Evolutionary conservation across 2,113 vertebrate species (phyloP).

Genomic region (Oplegnathus fasciatus): DNA sequence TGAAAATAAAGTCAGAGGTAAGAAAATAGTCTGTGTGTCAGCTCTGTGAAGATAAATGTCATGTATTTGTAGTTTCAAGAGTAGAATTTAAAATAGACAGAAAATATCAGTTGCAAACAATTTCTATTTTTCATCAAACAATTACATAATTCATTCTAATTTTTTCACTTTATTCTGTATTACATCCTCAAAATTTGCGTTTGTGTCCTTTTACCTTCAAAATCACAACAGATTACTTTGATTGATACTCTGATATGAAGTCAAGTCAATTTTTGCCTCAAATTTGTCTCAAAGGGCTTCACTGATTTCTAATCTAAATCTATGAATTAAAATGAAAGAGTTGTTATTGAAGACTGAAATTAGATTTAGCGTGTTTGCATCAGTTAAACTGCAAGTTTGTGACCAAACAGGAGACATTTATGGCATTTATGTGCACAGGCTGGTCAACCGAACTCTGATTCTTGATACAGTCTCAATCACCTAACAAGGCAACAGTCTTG

Average conservation of each 20-base stretch:
- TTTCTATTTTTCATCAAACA: background rate
- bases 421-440: background rate
- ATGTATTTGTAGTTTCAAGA: slow-evolving; percentile 1
- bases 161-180: background rate
- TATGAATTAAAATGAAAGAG: background rate
- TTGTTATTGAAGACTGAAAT: background rate
- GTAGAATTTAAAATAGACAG: background rate
- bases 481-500: background rate
- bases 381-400: background rate
- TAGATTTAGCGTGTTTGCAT: too few species aligned
- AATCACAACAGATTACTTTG: background rate
- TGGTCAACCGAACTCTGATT: background rate
- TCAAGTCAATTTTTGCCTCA: background rate
- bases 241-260: background rate
- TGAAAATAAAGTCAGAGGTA: slow-evolving; percentile 36
- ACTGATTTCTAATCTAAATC: background rate
- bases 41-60: background rate
- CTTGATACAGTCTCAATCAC: background rate
- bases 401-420: background rate
- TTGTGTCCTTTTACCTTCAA: background rate
- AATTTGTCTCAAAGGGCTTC: background rate
- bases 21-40: background rate
- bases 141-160: background rate
- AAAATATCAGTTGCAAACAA: background rate
- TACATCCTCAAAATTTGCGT: too few species aligned